Conservation (phyloP, 2,888 invertebrate species). For the Agonopterix subpropinquella region DNA sequence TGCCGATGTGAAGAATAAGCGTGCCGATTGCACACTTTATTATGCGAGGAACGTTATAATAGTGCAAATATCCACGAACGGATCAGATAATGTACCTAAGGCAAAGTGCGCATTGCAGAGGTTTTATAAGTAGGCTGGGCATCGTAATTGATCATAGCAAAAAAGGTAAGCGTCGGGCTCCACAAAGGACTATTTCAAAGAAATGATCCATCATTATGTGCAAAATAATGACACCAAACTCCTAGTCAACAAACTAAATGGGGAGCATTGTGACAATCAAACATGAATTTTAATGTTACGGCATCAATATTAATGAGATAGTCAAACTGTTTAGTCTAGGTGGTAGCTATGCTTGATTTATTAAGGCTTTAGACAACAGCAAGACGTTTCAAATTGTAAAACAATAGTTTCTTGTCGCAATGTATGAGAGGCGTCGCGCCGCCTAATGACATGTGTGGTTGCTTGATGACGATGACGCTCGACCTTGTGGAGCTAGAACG, state of each 20-base stretch:
- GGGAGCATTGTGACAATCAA: not conserved
- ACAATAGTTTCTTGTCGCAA: slow-evolving; percentile 38
- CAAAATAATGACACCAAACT: not conserved
- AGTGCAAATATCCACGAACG: slow-evolving; percentile 44
- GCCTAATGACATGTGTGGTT: slow-evolving; percentile 35
- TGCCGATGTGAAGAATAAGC: slow-evolving; percentile 53
- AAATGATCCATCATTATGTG: slow-evolving; percentile 9
- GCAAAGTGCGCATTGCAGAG: slow-evolving; percentile 30
- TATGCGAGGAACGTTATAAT: slow-evolving; percentile 41
- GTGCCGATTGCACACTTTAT: slow-evolving; percentile 55
- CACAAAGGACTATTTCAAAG: slow-evolving; percentile 10
- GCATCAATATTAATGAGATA: slow-evolving; percentile 12
- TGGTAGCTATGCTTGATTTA: slow-evolving; percentile 4
- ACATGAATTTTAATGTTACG: not conserved
- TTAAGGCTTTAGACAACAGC: slow-evolving; percentile 8
- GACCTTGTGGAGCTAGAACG: slow-evolving; percentile 66
- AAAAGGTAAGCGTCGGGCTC: slow-evolving; percentile 17
- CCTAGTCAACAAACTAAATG: not conserved
- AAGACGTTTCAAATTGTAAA: slow-evolving; percentile 47
- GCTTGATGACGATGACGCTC: slow-evolving; percentile 35
- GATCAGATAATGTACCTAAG: slow-evolving; percentile 40
- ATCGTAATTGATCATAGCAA: slow-evolving; percentile 53
- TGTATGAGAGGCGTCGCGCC: slow-evolving; percentile 30
- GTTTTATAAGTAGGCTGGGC: slow-evolving; percentile 50
- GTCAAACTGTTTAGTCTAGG: slow-evolving; percentile 5